phyloP scores from a whole-genome alignment of 2,888 invertebrate species.

The Dynastes grantii region DNA sequence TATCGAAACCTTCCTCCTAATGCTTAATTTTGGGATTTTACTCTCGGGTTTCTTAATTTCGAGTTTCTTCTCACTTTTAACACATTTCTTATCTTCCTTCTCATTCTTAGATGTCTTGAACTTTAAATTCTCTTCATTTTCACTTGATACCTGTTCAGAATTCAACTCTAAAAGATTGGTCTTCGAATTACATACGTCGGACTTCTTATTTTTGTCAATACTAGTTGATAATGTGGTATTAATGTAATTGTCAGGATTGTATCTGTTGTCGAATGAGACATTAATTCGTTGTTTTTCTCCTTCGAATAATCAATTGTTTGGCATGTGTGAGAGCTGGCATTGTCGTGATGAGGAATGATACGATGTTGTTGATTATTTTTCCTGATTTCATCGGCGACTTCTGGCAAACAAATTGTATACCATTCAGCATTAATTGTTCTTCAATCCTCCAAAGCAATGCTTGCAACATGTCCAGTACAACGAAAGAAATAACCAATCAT shows the following conservation, averaged over 20 bases:
- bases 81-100: constrained; percentile 52
- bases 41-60: constrained; percentile 50
- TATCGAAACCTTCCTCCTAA: constrained; percentile 69
- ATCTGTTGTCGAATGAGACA: constrained; percentile 59
- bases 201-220: constrained; percentile 50
- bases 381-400: too few species aligned
- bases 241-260: constrained; percentile 64
- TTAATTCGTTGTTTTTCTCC: too few species aligned
- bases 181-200: constrained; percentile 57
- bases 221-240: constrained; percentile 45
- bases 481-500: too few species aligned
- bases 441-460: too few species aligned
- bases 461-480: too few species aligned
- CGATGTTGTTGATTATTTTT: too few species aligned
- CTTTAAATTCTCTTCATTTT: constrained; percentile 66
- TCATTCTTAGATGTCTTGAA: constrained; percentile 58
- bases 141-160: constrained; percentile 60
- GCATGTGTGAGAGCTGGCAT: too few species aligned
- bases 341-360: too few species aligned
- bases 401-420: too few species aligned
- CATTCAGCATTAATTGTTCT: too few species aligned
- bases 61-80: constrained; percentile 50
- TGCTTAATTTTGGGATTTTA: constrained; percentile 65
- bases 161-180: constrained; percentile 54
- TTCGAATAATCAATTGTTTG: too few species aligned